These are phyloP conservation scores for Agonopterix alstromeriana DNA, from an alignment of 2,888 invertebrate species.

Conservation along the genomic window DNA sequence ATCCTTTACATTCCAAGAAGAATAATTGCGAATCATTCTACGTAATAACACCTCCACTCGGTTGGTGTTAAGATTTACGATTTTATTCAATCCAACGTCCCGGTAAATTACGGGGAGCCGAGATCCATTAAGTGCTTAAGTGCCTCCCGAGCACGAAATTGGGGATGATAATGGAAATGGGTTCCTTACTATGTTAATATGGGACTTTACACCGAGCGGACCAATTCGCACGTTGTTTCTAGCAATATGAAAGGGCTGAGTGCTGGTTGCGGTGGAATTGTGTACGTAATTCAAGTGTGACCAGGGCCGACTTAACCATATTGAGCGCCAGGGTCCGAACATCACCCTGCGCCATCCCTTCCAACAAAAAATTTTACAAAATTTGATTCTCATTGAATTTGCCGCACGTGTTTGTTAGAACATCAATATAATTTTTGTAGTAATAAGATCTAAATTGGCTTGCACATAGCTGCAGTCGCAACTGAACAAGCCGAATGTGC, in stretches of 20 bases:
- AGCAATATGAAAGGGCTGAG: slow-evolving; percentile 39
- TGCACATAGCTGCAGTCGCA: too few species aligned
- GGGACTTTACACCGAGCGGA: slow-evolving; percentile 49
- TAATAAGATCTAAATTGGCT: too few species aligned
- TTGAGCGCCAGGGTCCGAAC: too few species aligned
- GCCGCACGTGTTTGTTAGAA: too few species aligned
- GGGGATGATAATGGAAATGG: slow-evolving; percentile 73
- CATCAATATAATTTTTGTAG: too few species aligned
- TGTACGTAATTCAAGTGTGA: slow-evolving; percentile 25
- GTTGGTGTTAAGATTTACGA: slow-evolving; percentile 69
- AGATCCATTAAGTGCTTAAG: slow-evolving; percentile 75
- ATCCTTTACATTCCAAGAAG: slow-evolving; percentile 33
- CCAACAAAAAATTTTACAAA: too few species aligned
- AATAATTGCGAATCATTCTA: slow-evolving; percentile 58
- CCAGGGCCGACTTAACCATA: too few species aligned
- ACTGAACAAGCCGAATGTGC: too few species aligned
- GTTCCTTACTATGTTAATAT: slow-evolving; percentile 71
- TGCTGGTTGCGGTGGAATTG: slow-evolving; percentile 27
- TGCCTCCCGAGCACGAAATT: slow-evolving; percentile 73
- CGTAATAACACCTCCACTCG: slow-evolving; percentile 56
- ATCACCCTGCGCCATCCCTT: too few species aligned
- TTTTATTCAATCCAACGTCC: slow-evolving; percentile 72
- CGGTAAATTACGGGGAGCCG: slow-evolving; percentile 69
- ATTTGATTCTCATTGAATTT: too few species aligned
- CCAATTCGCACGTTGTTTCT: slow-evolving; percentile 54